Evolutionary conservation across 1,140 invertebrate species (phyloP).

Genomic region (Sminthurinus signatus): DNA sequence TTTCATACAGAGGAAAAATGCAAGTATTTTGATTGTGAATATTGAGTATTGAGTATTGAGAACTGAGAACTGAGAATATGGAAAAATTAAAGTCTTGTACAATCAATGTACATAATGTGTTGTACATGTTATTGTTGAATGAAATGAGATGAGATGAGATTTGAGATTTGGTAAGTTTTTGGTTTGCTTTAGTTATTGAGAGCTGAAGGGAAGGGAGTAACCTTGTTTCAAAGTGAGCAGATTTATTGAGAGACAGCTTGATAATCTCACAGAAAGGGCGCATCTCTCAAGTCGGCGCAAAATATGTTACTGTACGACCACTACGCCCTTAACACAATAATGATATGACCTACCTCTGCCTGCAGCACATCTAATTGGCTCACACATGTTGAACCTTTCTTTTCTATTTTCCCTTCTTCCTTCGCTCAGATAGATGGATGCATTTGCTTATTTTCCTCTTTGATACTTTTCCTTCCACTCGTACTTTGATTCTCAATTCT

Average conservation of each 20-base stretch:
- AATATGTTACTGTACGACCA: too few species aligned
- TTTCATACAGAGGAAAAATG: too few species aligned
- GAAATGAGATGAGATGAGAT: too few species aligned
- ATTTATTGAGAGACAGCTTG: conserved; percentile 30
- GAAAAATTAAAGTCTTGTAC: neutral
- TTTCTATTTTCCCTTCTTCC: too few species aligned
- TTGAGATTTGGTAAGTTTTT: too few species aligned
- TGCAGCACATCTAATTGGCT: conserved; percentile 36
- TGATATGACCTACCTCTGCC: conserved; percentile 37
- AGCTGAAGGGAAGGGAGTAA: conserved; percentile 31
- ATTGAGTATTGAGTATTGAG: neutral
- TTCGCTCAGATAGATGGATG: too few species aligned
- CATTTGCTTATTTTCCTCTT: too few species aligned
- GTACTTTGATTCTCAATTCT: too few species aligned
- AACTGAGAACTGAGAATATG: too few species aligned
- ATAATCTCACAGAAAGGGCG: conserved; percentile 11
- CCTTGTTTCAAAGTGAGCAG: conserved; percentile 33
- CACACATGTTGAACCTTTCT: conserved; percentile 29
- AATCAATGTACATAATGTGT: neutral
- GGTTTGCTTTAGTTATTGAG: conserved; percentile 18
- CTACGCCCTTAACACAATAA: conserved; percentile 37
- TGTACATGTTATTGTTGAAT: too few species aligned
- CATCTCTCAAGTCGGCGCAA: conserved; percentile 22
- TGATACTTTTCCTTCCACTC: too few species aligned
- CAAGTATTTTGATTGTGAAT: too few species aligned